Conservation (phyloP, 2,797 vertebrate species). For the Gambusia yucatana region DNA sequence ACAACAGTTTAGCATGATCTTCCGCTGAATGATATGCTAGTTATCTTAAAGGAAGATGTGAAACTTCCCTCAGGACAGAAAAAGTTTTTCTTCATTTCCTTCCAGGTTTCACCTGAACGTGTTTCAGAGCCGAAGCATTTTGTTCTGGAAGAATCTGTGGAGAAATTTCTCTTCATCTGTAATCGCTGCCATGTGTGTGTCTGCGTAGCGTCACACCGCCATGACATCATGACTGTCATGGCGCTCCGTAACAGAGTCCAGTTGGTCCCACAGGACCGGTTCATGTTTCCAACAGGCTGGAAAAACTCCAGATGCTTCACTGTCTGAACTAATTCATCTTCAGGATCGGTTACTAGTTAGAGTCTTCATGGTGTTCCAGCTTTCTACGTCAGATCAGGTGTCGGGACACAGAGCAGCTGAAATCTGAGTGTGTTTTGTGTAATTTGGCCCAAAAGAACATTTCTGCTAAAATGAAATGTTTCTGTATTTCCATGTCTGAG, state of each 20-base stretch:
- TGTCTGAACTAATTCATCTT: not conserved
- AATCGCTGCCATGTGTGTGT: slow-evolving; percentile 41
- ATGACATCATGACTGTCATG: slow-evolving; percentile 26
- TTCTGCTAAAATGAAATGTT: not conserved
- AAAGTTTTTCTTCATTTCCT: too few relatives aligned
- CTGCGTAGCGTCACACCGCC: slow-evolving; percentile 16
- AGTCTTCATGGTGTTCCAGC: not conserved
- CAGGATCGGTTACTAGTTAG: not conserved
- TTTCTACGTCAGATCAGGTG: not conserved
- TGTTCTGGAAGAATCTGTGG: not conserved
- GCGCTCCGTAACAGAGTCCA: slow-evolving; percentile 4
- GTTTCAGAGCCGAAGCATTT: not conserved
- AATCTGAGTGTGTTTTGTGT: not conserved
- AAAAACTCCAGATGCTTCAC: not conserved
- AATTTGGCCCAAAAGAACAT: not conserved
- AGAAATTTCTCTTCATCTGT: slow-evolving; percentile 7
- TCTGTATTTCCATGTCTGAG: not conserved
- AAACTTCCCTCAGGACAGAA: not conserved
- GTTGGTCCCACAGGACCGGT: not conserved
- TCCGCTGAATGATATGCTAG: too few relatives aligned
- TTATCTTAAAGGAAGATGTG: not conserved
- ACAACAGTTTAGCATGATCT: too few relatives aligned
- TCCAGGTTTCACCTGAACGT: too few relatives aligned
- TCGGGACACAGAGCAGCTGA: too few relatives aligned
- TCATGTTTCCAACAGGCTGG: not conserved